Evolutionary conservation across 2,888 invertebrate species (phyloP), one percentile per base, ranked within the genome.

Genomic region (Heliconius ethilla): DNA sequence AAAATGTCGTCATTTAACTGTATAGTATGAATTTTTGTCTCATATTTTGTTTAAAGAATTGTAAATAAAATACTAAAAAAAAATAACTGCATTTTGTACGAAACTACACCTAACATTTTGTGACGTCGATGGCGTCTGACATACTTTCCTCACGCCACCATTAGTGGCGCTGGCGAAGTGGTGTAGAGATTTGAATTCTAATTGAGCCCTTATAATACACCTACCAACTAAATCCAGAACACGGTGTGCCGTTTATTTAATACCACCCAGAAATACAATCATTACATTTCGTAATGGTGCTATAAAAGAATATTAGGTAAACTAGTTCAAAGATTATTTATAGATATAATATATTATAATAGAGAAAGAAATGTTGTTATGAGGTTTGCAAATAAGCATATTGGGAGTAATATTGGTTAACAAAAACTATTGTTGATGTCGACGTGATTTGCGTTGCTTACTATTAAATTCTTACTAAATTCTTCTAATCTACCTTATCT

Each of bases 101-200:
- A 69, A 78, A 75, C 27, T 76, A 77, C 73, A 76, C 70, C 25
- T 70, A 75, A 79, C 70, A 69, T 66, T 51, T 72, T 65, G 77
- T 76, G 79, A 75, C 78, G 80, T 75, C 76, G 77, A 79, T 73
- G 76, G 85, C 86, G 89, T 88, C 89, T 90, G 90, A 86, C 90
- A 89, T 82, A 89, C 87, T 90, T 89, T 83, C 77, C 83, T 79
- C 87, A 88, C 90, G 88, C 80, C 75, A 79, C 73, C 77, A 73
- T 75, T 79, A 69, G 73, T 63, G 55, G 78, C 40, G 67, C 25
- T 69, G 45, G 73, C 40, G 45, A 74, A 74, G 45, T 74, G 63
- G 29, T 63, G 63, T 75, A 75, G 75, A 79, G 77, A 75, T 79
- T 77, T 73, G 51, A 72, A 63, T 76, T 79, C 51, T 79, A 76